These are phyloP conservation scores for Ptychodera flava DNA, from an alignment of 35 echinoderm and acorn worm genomes.

Conservation along the genomic window DNA sequence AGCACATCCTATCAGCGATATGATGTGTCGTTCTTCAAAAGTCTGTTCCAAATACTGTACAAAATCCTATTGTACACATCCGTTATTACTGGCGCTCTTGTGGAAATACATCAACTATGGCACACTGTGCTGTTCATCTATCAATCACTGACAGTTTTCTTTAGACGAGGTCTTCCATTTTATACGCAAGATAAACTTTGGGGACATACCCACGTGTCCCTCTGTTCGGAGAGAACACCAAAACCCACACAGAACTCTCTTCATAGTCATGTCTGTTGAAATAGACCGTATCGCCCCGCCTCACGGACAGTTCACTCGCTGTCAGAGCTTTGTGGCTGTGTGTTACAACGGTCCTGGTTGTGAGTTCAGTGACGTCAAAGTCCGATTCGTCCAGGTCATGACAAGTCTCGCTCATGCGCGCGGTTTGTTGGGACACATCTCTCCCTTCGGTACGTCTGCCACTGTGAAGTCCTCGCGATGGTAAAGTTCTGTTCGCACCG, in stretches of 20 bases:
- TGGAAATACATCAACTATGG: too few relatives aligned
- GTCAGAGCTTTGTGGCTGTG: slow-evolving; percentile 32
- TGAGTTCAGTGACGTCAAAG: not conserved
- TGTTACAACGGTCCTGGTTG: slow-evolving; percentile 10
- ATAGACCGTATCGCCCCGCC: slow-evolving; percentile 27
- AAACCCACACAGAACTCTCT: slow-evolving; percentile 10
- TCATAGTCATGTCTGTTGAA: slow-evolving; percentile 4
- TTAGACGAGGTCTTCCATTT: slow-evolving; percentile 10
- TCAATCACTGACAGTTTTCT: too few relatives aligned
- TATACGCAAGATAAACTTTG: not conserved
- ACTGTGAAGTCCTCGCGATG: not conserved
- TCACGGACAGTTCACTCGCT: slow-evolving; percentile 17
- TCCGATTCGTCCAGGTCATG: not conserved
- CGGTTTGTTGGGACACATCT: not conserved
- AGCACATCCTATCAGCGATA: too few relatives aligned
- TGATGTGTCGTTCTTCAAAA: too few relatives aligned
- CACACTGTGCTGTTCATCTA: too few relatives aligned
- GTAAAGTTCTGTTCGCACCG: too few relatives aligned
- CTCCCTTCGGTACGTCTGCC: not conserved
- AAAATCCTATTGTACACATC: too few relatives aligned
- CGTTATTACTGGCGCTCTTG: too few relatives aligned
- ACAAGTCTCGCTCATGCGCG: not conserved
- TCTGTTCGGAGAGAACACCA: not conserved
- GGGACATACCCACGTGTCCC: slow-evolving; percentile 6
- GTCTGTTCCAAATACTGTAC: too few relatives aligned